Base-by-base conservation (phyloP, 2,888 invertebrate genomes). In the Dichetophora obliterata region DNA sequence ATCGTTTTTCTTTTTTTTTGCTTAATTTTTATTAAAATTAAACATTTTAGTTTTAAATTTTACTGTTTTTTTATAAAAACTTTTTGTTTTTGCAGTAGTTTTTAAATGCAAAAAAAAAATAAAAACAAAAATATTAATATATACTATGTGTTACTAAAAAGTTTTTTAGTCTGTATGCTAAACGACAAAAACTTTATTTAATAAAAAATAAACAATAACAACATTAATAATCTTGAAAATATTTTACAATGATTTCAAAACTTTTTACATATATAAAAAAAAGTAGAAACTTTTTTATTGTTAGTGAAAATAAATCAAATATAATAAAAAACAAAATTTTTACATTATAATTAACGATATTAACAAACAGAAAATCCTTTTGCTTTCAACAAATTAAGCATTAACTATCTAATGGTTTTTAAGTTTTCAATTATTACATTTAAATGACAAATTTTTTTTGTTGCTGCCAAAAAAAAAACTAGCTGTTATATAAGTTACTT, bases 11-110 rank as follows among this genome's bases (percentile, higher is more conserved):
- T 81, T 76, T 76, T 76, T 78, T 78, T 81, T 81, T 79, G 70
- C 78, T 80, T 81, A 81, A 78, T 79, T 81, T 81, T 82, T 80
- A 77, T 81, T 79, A 61, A 71, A 31, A 80, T 80, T 78, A 74
- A 54, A 76, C 43, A 52, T 37, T 65, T 52, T 73, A 50, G 34
- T 65, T 74, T 54, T 34, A 54, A 74, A 37, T n/a, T 54, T 54
- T 22, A 66, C 37, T 22, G 50, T 54, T 74, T 66, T 22, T 54
- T 65, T 54, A 57, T 31, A 43, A 19, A 19, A 54, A 54, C 54
- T 54, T n/a, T 54, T 19, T 65, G 31, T 65, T 65, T 22, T 65
- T 65, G 19, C 31, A 34, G 31, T 65, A 65, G 31, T 65, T 31
- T 65, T 37, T 65, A 65, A 65, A 65, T 34, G 34, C 34, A 65